Conservation (phyloP, 2,113 vertebrate species). For the Theristicus caerulescens region DNA sequence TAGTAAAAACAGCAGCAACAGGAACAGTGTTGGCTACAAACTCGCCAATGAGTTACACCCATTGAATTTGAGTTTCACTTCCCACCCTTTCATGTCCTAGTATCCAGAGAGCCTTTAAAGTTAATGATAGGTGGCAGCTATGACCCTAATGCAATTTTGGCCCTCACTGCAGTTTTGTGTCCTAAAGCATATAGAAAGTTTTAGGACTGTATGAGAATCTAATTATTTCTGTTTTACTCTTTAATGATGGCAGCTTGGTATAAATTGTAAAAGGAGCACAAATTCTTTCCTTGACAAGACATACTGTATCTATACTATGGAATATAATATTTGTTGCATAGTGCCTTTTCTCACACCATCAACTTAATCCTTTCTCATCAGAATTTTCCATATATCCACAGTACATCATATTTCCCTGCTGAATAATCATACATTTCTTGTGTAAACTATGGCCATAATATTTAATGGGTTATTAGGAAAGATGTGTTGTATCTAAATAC, state of each 20-base stretch:
- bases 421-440: background rate
- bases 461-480: background rate
- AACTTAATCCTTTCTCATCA: background rate
- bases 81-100: background rate
- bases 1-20: background rate
- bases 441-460: background rate
- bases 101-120: background rate
- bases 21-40: background rate
- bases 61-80: background rate
- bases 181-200: background rate
- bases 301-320: background rate
- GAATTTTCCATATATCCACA: background rate
- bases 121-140: background rate
- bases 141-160: background rate
- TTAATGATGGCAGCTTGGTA: background rate
- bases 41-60: background rate
- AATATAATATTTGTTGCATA: background rate
- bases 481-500: background rate
- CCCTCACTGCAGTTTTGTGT: background rate
- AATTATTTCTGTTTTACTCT: background rate
- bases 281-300: background rate
- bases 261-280: background rate
- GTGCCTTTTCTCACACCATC: background rate
- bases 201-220: background rate
- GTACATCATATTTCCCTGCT: background rate